Conservation (phyloP, 2,797 vertebrate species). For the Alosa sapidissima region DNA sequence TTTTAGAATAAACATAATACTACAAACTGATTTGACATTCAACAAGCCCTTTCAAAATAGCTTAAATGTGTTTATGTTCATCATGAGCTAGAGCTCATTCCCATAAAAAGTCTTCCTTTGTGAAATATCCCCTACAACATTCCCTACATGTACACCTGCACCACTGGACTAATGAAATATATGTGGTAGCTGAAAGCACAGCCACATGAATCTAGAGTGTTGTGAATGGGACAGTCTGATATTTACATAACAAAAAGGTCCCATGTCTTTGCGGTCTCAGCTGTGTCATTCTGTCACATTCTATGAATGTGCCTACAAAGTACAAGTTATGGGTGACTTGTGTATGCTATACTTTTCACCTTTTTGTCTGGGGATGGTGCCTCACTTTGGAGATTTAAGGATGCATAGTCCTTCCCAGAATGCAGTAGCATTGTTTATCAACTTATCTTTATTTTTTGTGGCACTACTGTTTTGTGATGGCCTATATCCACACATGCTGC, state of each 20-base stretch:
- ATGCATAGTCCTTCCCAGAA: background rate
- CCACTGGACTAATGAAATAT: background rate
- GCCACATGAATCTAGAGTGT: background rate
- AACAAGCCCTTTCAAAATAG: background rate
- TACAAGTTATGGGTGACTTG: background rate
- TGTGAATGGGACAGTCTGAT: background rate
- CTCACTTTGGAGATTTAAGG: background rate
- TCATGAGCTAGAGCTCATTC: background rate
- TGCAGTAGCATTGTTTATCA: background rate
- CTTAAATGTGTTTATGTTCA: background rate
- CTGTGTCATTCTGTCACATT: background rate
- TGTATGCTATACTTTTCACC: background rate
- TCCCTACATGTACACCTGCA: background rate
- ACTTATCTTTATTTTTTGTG: background rate
- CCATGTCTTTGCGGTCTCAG: background rate
- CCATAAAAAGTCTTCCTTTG: background rate
- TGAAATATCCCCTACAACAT: background rate
- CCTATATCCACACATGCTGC: background rate
- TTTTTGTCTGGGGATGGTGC: background rate
- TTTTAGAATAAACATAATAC: background rate
- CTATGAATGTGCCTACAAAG: background rate
- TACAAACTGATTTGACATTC: background rate
- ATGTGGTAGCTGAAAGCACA: background rate
- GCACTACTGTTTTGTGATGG: background rate
- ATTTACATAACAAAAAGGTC: conserved; percentile 1